These are phyloP conservation scores for Meteorus cinctellus DNA, from an alignment of 2,888 invertebrate genomes.

Conservation along the genomic window DNA sequence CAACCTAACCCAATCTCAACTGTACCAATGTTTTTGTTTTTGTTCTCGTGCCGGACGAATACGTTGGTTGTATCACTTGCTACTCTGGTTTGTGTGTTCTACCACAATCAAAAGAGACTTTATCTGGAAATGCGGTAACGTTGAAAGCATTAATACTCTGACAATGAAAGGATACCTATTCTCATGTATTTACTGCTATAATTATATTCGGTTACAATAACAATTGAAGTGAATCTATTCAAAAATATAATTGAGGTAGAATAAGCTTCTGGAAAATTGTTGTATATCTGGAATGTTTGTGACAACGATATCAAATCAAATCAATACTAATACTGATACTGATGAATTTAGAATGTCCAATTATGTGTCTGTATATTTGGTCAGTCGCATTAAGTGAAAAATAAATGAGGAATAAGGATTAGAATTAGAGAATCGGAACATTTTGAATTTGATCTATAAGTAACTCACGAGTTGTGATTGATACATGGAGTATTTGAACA, in stretches of 20 bases:
- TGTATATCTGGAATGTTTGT: too few species aligned
- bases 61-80: slow-evolving; percentile 4
- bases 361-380: too few species aligned
- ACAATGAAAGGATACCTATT: not conserved
- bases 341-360: too few species aligned
- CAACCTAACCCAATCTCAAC: slow-evolving; percentile 30
- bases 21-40: slow-evolving; percentile 28
- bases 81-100: not conserved
- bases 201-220: not conserved
- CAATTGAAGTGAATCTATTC: not conserved
- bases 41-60: slow-evolving; percentile 18
- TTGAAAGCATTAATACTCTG: slow-evolving; percentile 16
- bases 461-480: too few species aligned
- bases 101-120: slow-evolving; percentile 3
- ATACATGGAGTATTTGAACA: too few species aligned
- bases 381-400: too few species aligned
- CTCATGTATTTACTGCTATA: not conserved
- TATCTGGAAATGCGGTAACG: not conserved
- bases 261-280: not conserved
- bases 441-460: too few species aligned
- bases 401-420: too few species aligned
- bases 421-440: too few species aligned
- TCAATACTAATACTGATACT: too few species aligned
- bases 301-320: too few species aligned
- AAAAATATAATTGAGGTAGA: not conserved